Evolutionary conservation across 2,888 invertebrate genomes (phyloP), one percentile per base, ranked within the genome.

Genomic region (Parnassius orleans): DNA sequence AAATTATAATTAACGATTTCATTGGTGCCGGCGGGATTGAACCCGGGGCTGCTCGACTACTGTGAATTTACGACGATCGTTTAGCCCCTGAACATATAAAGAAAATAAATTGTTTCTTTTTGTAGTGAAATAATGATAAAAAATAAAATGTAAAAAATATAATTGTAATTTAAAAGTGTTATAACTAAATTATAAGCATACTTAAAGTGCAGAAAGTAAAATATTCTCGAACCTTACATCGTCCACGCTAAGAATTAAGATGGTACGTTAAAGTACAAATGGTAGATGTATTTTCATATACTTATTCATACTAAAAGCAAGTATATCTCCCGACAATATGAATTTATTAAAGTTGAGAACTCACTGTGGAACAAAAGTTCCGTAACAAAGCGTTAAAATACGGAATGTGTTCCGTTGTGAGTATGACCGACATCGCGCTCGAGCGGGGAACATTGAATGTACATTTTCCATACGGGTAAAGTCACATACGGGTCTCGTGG

Each of bases 211-310:
- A 24, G 15, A 14, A 41, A 14, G n/a, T 33, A 46, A 74, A 79
- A 76, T 76, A 78, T 82, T 84, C 80, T 72, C 80, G 77, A 83
- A 83, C 81, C 83, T 82, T 48, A 14, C 67, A 63, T 54, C 63
- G 78, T 75, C 75, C 70, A 74, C 79, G 76, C 77, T 76, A 81
- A 80, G 83, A 86, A 85, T 86, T 84, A 77, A 77, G 74, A 78
- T 72, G 73, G 82, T 81, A 79, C 77, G 77, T 77, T 78, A 75
- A 54, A 77, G 77, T 79, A 75, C 74, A 77, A 75, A 70, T 71
- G 71, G 75, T 74, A 77, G 74, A 70, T 71, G 72, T 73, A 68
- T 73, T 80, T 77, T 75, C 74, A 75, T 71, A 71, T 75, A 24
- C 24, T 24, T 7, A 73, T 75, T 73, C 68, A 67, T 69, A 68